Percentiles rank a stretch among this genome's conserved stretches.
Conservation (phyloP, 1,140 invertebrate genomes). For the Halictus rubicundus region DNA sequence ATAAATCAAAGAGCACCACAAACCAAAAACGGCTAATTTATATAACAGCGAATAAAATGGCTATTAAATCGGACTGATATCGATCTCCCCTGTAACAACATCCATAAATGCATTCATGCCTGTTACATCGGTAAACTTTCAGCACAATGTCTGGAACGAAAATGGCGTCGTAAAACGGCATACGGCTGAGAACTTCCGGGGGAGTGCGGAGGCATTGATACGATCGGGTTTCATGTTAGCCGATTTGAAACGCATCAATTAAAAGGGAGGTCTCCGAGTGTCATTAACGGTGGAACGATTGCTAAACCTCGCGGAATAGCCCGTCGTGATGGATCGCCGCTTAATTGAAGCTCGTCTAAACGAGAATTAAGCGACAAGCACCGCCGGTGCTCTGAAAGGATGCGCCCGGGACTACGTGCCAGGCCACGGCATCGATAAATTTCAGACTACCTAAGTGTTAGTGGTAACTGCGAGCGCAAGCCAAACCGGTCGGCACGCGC, state of each 20-base stretch:
- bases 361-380: slow-evolving; percentile 46
- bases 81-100: no score
- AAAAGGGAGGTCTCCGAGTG: not conserved
- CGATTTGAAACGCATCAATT: not conserved
- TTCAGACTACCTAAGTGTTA: slow-evolving; percentile 54
- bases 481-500: slow-evolving; percentile 73
- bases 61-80: no score
- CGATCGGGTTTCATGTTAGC: no score
- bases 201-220: no score
- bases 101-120: no score
- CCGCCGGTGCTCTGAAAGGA: slow-evolving; percentile 27
- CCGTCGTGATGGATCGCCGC: slow-evolving; percentile 32
- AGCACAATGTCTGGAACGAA: no score
- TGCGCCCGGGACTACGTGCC: slow-evolving; percentile 24
- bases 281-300: slow-evolving; percentile 21
- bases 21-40: no score
- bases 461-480: slow-evolving; percentile 45
- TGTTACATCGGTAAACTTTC: no score
- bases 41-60: no score
- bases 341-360: slow-evolving; percentile 49
- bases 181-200: no score
- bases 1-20: no score
- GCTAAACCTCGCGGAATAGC: not conserved
- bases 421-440: slow-evolving; percentile 45
- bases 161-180: no score